Evolutionary conservation across 1,140 invertebrate genomes (phyloP), one percentile per base, ranked within the genome.

Genomic region (Solenopsis invicta): DNA sequence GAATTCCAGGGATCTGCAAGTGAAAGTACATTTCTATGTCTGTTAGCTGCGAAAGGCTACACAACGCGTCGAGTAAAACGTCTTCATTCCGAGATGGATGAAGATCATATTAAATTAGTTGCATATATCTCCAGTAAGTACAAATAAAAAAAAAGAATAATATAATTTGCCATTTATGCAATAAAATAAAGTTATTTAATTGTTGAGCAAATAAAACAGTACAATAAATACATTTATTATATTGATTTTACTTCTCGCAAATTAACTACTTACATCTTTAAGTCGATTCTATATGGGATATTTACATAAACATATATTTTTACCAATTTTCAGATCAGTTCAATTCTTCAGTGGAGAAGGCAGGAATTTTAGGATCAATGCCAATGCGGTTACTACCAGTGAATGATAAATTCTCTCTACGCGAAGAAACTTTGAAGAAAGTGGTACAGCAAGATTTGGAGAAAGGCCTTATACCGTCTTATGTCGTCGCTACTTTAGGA

Each of bases 341-440:
- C 13, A 99, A 99, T 94, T 98, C 98, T 12, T 99, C 98, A 0
- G 98, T 99, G 0, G 98, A 99, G 93, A 98, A 0, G 98, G 97
- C 98, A 0, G 98, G 97, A 12, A 94, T 98, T 41, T 94, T 99
- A 50, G 98, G 97, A 0, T 97, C 98, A 13, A 97, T 99, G 91
- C 97, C 97, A 75, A 97, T 99, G 96, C 96, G 97, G 86, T 95
- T 98, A 45, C 94, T 99, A 16, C 96, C 97, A 71, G 96, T 97
- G 0, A 98, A 99, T 89, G 96, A 97, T 0, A n/a, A n/a, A n/a
- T n/a, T n/a, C n/a, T n/a, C n/a, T n/a, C n/a, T n/a, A n/a, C n/a
- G n/a, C n/a, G n/a, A 96, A 97, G 95, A 96, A n/a, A 97, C 97
- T 8, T 93, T 99, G 0, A 95, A 96, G 84, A 94, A 96, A 87